phyloP scores from a whole-genome alignment of 2,888 invertebrate species.

The Dynastes grantii region DNA sequence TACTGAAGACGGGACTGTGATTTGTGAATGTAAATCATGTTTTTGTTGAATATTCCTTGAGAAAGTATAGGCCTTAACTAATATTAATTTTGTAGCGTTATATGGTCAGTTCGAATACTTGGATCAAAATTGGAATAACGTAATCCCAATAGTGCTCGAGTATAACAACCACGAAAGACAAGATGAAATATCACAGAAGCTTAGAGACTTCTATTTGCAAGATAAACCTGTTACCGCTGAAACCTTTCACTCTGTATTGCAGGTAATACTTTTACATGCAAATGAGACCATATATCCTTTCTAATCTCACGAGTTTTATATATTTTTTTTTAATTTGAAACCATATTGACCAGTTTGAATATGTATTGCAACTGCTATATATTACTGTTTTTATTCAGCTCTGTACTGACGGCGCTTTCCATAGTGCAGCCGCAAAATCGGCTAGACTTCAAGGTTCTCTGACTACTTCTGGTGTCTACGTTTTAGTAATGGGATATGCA shows the following conservation, averaged over 20 bases:
- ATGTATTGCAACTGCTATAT: too few species aligned
- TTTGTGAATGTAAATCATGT: conserved; percentile 54
- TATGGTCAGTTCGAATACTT: conserved; percentile 67
- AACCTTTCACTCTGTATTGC: conserved; percentile 59
- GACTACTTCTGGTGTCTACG: conserved; percentile 73
- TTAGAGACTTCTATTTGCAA: conserved; percentile 62
- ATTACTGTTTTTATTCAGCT: not conserved
- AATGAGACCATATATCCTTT: not conserved
- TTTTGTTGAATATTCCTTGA: too few species aligned
- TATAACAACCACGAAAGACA: conserved; percentile 57
- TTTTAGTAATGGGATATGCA: conserved; percentile 62
- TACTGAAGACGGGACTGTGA: conserved; percentile 37
- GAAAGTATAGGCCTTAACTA: too few species aligned
- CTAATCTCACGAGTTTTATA: not conserved
- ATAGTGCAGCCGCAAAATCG: conserved; percentile 58
- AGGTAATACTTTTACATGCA: conserved; percentile 54
- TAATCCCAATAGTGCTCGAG: conserved; percentile 61
- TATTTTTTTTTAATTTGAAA: not conserved
- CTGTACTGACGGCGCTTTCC: conserved; percentile 70
- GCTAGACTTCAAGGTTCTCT: conserved; percentile 59
- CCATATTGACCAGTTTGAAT: too few species aligned
- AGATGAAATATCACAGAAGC: conserved; percentile 57
- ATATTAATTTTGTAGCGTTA: conserved; percentile 50
- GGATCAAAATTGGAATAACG: conserved; percentile 62
- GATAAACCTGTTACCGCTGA: conserved; percentile 57